Conservation (phyloP, 2,797 vertebrate species). For the Eulemur coronatus region DNA sequence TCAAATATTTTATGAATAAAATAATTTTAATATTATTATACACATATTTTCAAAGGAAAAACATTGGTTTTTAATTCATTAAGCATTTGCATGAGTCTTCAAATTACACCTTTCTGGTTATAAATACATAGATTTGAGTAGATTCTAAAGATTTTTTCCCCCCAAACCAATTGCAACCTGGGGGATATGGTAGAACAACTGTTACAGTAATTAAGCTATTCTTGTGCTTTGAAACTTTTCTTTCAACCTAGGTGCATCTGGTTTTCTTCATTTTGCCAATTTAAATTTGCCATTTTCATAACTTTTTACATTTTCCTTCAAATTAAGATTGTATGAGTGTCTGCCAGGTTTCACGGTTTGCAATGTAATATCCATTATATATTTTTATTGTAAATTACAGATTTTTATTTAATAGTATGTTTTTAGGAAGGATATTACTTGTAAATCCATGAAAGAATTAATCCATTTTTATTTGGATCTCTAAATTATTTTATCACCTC, state of each 20-base stretch:
- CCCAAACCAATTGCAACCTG: neutral
- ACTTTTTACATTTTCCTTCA: slow-evolving; percentile 63
- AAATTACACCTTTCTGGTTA: neutral
- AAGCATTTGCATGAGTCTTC: slow-evolving; percentile 9
- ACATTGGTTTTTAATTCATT: neutral
- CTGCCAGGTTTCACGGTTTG: slow-evolving; percentile 48
- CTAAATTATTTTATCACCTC: slow-evolving; percentile 35
- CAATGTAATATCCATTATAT: slow-evolving; percentile 32
- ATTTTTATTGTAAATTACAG: slow-evolving; percentile 50
- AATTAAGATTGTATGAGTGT: slow-evolving; percentile 42
- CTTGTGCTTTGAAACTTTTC: slow-evolving; percentile 49
- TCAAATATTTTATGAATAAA: slow-evolving; percentile 19
- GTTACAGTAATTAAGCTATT: slow-evolving; percentile 55
- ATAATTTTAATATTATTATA: neutral
- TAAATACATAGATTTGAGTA: slow-evolving; percentile 45
- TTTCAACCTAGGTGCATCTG: slow-evolving; percentile 56
- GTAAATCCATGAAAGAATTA: neutral
- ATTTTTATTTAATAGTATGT: slow-evolving; percentile 28
- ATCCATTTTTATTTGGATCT: neutral
- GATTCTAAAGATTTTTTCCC: neutral
- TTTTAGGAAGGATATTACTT: slow-evolving; percentile 27
- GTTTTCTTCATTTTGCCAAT: slow-evolving; percentile 69
- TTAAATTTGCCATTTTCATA: slow-evolving; percentile 47
- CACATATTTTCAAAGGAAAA: neutral
- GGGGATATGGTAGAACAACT: slow-evolving; percentile 28